These are phyloP conservation scores for Andricus curvator DNA, from an alignment of 2,888 invertebrate genomes.

Conservation along the genomic window DNA sequence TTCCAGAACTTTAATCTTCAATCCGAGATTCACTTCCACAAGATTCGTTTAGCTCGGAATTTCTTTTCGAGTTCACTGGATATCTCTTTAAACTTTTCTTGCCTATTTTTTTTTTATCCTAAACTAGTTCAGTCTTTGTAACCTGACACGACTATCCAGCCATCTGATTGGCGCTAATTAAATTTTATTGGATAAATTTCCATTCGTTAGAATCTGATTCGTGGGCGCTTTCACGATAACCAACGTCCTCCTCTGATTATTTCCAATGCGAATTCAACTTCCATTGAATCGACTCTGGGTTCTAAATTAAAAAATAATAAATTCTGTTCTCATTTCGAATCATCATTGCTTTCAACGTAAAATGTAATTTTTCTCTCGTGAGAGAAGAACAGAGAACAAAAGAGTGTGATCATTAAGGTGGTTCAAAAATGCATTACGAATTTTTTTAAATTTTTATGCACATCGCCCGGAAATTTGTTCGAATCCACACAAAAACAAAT, in stretches of 20 bases:
- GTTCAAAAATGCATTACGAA: too few relatives aligned
- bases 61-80: background rate
- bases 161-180: constrained; percentile 61
- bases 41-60: constrained; percentile 14
- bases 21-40: background rate
- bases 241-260: constrained; percentile 15
- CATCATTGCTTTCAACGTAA: background rate
- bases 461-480: too few relatives aligned
- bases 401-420: too few relatives aligned
- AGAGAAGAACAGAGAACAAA: background rate
- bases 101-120: background rate
- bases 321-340: background rate
- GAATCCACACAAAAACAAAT: too few relatives aligned
- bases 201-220: constrained; percentile 49
- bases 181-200: constrained; percentile 56
- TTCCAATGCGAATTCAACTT: constrained; percentile 8
- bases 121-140: constrained; percentile 29
- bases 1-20: background rate
- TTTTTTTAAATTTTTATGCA: too few relatives aligned
- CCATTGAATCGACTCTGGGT: background rate
- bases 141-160: constrained; percentile 10
- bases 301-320: constrained; percentile 31
- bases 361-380: background rate
- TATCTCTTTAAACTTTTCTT: constrained; percentile 30
- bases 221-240: constrained; percentile 13